Evolutionary conservation across 1,140 invertebrate species (phyloP), one percentile per base, ranked within the genome.

Genomic region (Maconellicoccus hirsutus): DNA sequence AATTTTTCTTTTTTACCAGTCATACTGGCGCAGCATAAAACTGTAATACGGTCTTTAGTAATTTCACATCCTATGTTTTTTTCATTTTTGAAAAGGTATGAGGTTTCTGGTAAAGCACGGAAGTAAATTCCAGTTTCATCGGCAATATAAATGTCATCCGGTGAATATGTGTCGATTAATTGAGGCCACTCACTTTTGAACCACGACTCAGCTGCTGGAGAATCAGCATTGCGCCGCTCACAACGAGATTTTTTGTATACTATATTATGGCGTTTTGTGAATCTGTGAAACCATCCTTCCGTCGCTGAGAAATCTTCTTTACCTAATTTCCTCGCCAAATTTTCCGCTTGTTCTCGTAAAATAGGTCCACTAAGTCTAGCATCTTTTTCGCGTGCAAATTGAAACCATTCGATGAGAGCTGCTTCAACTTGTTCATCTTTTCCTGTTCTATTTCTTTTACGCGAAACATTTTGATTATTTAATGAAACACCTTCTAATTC

Each of bases 31-130:
- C 72, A 75, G 2, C 79, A 73, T 25, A 80, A 42, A 22, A 79
- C 73, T 7, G 79, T 81, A 0, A 80, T 66, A 27, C 79, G 70
- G 38, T 80, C 77, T 75, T 81, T 80, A 3, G 71, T 74, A 66
- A 74, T 42, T 75, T 82, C 81, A 16, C 78, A 75, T 23, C 61
- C 33, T 16, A 16, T 27, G 12, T 29, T 6, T 8, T n/a, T 23
- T 75, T 74, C 69, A n/a, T 70, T 52, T 72, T 71, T 27, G 21
- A 70, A 38, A 38, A n/a, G 33, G 26, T 22, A 39, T 19, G 69
- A 22, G 29, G 16, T 21, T 2, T 70, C 69, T 6, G 69, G 70
- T 70, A 52, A 52, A 22, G 70, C 70, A 52, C 39, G 21, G 25
- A 23, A 70, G 52, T 70, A 70, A 10, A 70, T 19, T 52, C 21